Conservation (phyloP, 2,888 invertebrate species). For the Chalcosyrphus nemorum region DNA sequence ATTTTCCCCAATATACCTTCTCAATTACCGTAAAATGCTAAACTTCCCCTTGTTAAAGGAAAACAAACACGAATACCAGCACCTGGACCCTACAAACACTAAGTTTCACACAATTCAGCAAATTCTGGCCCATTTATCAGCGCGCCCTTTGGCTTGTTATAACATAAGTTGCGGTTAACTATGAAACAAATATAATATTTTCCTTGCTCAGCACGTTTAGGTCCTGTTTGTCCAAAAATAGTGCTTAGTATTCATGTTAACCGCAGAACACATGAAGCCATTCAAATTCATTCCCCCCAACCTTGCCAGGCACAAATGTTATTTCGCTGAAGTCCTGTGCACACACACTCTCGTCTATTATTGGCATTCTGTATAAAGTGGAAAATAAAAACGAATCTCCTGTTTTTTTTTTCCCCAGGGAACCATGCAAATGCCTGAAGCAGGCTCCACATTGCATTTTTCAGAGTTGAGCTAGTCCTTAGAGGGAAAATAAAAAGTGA, state of each 20-base stretch:
- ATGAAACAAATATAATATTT: constrained; percentile 18
- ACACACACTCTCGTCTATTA: not conserved
- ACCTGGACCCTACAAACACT: not conserved
- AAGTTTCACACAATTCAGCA: not conserved
- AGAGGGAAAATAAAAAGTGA: not conserved
- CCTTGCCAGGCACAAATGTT: not conserved
- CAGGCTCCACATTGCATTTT: not conserved
- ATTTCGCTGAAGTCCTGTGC: constrained; percentile 16
- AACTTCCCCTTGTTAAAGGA: not conserved
- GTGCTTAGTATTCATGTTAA: constrained; percentile 25
- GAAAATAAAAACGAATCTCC: not conserved
- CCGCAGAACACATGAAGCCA: constrained; percentile 24
- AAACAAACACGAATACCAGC: not conserved
- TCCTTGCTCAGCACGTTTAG: constrained; percentile 17
- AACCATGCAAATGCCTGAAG: not conserved
- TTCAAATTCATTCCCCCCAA: constrained; percentile 12
- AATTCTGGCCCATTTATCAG: not conserved
- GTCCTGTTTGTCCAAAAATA: constrained; percentile 27
- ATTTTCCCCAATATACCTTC: too few species aligned
- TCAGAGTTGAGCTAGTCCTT: not conserved
- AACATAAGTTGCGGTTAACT: constrained; percentile 8
- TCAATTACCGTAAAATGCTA: too few species aligned
- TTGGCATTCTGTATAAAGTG: not conserved
- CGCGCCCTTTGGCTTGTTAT: not conserved
- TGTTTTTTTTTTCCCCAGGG: not conserved